These are phyloP conservation scores for Asobara japonica DNA, from an alignment of 1,140 invertebrate genomes.

Conservation along the genomic window DNA sequence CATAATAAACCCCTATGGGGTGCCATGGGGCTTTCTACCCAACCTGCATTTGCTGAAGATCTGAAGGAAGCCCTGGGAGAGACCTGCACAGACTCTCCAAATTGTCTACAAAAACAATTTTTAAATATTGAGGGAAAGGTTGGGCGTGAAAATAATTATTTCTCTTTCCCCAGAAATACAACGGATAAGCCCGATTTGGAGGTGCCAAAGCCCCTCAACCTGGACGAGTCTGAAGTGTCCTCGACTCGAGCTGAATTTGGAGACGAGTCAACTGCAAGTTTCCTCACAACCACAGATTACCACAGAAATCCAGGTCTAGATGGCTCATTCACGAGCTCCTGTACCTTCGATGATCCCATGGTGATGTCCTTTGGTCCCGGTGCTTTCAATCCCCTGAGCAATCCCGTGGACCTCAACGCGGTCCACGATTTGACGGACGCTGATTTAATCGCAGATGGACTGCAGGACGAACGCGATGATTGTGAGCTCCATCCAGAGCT, in stretches of 20 bases:
- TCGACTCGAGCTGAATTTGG: constrained; percentile 67
- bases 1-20: no score
- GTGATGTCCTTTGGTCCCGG: constrained; percentile 76
- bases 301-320: constrained; percentile 50
- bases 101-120: no score
- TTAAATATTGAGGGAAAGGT: no score
- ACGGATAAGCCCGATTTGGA: not conserved
- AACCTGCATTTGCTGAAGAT: no score
- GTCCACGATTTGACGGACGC: constrained; percentile 71
- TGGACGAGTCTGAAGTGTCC: constrained; percentile 66
- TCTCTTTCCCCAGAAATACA: no score
- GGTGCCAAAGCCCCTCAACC: constrained; percentile 33
- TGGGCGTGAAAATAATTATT: no score
- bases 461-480: constrained; percentile 24
- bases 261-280: constrained; percentile 60
- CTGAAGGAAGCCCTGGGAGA: no score
- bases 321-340: constrained; percentile 43
- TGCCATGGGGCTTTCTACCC: no score
- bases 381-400: constrained; percentile 70
- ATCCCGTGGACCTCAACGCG: constrained; percentile 72
- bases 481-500: constrained; percentile 25
- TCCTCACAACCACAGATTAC: constrained; percentile 45
- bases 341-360: constrained; percentile 69
- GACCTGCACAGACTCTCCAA: no score
- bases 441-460: constrained; percentile 65